Evolutionary conservation across 2,888 invertebrate species (phyloP).

Genomic region (Metalampra italica): DNA sequence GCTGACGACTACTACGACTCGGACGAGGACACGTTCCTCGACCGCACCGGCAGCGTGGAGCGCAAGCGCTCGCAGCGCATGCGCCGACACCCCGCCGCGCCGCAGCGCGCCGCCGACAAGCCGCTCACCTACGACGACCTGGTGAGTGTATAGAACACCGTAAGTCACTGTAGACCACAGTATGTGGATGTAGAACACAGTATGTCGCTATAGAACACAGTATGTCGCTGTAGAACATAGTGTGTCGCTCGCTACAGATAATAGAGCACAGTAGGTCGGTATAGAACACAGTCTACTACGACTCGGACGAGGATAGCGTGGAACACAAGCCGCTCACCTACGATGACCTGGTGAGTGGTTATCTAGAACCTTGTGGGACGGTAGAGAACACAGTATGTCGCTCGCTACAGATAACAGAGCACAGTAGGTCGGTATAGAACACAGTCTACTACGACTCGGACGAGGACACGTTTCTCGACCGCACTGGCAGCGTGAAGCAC

Average conservation of each 20-base stretch:
- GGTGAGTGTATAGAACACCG: conserved; percentile 53
- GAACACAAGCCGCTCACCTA: conserved; percentile 45
- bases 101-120: conserved; percentile 60
- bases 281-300: no score
- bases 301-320: conserved; percentile 98
- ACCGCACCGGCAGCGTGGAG: conserved; percentile 95
- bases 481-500: conserved; percentile 94
- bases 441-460: conserved; percentile 95
- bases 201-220: no score
- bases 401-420: no score
- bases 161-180: no score
- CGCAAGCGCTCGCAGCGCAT: conserved; percentile 89
- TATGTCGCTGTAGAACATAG: no score
- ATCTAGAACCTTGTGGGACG: no score
- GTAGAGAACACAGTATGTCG: no score
- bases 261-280: no score
- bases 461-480: conserved; percentile 96
- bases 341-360: conserved; percentile 81
- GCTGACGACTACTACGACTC: conserved; percentile 96
- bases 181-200: no score
- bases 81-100: conserved; percentile 77
- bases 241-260: no score
- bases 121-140: conserved; percentile 82
- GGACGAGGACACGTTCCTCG: conserved; percentile 97
- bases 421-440: no score